Conservation (phyloP, 2,113 vertebrate species). For the Hippoglossus stenolepis region DNA sequence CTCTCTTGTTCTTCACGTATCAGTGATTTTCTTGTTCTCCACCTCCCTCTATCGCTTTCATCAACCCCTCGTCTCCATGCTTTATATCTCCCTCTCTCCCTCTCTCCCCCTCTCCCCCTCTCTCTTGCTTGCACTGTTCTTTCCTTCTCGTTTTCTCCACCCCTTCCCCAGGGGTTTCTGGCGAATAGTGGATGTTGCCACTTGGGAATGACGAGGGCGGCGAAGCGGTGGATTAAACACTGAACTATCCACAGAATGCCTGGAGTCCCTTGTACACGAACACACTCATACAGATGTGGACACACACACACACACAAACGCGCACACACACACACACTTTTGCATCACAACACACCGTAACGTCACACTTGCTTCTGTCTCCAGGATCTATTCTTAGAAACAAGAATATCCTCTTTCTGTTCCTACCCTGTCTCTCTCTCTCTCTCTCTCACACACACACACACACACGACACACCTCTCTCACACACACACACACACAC, state of each 20-base stretch:
- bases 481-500: slow-evolving; percentile 6
- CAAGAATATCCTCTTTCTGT: slow-evolving; percentile 47
- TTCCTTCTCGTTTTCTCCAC: slow-evolving; percentile 1
- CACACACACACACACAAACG: slow-evolving; percentile 16
- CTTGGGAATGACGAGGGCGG: slow-evolving; percentile 71
- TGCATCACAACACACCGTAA: slow-evolving; percentile 32
- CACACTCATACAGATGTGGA: slow-evolving; percentile 16
- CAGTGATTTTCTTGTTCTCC: slow-evolving; percentile 43
- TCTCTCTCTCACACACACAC: slow-evolving; percentile 6
- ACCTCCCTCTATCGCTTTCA: slow-evolving; percentile 13
- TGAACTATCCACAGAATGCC: slow-evolving; percentile 62
- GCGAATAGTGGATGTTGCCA: slow-evolving; percentile 63
- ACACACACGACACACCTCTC: slow-evolving; percentile 4
- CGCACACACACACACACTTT: slow-evolving; percentile 23
- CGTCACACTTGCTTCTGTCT: slow-evolving; percentile 62
- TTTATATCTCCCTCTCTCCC: background rate
- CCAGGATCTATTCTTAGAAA: slow-evolving; percentile 73
- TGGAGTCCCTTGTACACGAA: slow-evolving; percentile 30
- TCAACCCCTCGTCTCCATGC: background rate
- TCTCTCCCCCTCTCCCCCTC: no score
- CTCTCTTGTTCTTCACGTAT: slow-evolving; percentile 36
- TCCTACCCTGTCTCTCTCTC: slow-evolving; percentile 1
- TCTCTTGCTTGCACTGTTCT: background rate
- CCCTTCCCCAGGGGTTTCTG: slow-evolving; percentile 55
- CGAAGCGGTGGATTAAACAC: slow-evolving; percentile 78